Conservation (phyloP, 2,888 invertebrate genomes). For the Pachymerium ferrugineum region DNA sequence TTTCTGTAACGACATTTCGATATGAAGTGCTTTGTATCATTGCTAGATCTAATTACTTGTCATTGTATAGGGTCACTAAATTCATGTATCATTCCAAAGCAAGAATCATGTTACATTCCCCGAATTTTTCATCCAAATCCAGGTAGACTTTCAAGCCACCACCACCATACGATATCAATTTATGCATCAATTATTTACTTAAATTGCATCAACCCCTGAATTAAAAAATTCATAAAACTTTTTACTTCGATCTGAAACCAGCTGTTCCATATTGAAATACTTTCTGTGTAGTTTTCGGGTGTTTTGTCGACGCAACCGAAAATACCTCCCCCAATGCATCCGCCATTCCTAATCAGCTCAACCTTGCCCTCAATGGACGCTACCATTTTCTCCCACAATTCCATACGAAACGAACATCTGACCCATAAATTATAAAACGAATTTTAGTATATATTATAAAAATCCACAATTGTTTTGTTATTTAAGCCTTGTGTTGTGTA, state of each 20-base stretch:
- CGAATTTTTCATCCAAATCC: too few relatives aligned
- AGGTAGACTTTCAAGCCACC: background rate
- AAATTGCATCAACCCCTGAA: background rate
- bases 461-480: background rate
- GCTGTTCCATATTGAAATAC: constrained; percentile 51
- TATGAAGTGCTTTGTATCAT: background rate
- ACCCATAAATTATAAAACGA: background rate
- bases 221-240: background rate
- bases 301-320: constrained; percentile 30
- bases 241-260: constrained; percentile 52
- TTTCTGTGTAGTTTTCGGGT: constrained; percentile 38
- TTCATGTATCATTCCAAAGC: too few relatives aligned
- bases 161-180: background rate
- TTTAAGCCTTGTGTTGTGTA: too few relatives aligned
- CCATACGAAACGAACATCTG: background rate
- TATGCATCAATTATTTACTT: background rate
- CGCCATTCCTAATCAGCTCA: constrained; percentile 5
- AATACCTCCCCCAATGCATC: background rate
- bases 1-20: background rate
- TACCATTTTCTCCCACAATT: background rate
- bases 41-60: background rate
- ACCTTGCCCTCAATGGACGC: background rate
- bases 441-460: background rate
- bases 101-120: too few relatives aligned
- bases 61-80: background rate